Percentiles rank a stretch among this genome's conserved stretches.
phyloP scores from a whole-genome alignment of 1,140 invertebrate species.

The Philaenus spumarius region DNA sequence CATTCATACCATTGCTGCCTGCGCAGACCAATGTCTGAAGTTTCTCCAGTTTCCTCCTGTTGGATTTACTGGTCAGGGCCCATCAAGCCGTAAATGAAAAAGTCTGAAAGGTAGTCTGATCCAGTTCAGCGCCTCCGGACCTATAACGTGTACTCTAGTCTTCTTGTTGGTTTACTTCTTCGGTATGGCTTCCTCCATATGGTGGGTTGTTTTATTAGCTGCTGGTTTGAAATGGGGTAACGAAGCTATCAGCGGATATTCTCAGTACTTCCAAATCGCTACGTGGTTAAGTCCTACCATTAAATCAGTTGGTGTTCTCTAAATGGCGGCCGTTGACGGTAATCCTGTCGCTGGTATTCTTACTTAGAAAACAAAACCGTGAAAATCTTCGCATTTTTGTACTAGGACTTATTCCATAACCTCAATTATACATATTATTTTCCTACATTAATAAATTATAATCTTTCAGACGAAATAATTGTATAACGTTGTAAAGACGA shows the following conservation, averaged over 20 bases:
- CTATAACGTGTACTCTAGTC: constrained; percentile 72
- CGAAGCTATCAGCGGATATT: constrained; percentile 92
- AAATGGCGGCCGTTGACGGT: constrained; percentile 78
- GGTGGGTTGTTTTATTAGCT: constrained; percentile 93
- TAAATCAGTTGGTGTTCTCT: constrained; percentile 74
- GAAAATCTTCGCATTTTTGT: constrained; percentile 76
- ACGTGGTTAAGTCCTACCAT: constrained; percentile 83
- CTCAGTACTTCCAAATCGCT: constrained; percentile 86
- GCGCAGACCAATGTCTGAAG: too few species aligned
- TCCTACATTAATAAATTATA: too few species aligned
- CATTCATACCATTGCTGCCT: too few species aligned
- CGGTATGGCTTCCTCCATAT: constrained; percentile 88
- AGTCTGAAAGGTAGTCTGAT: constrained; percentile 48
- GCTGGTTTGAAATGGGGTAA: constrained; percentile 93
- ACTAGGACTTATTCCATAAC: too few species aligned
- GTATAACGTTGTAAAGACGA: too few species aligned
- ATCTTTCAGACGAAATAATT: too few species aligned
- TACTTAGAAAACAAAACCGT: constrained; percentile 78
- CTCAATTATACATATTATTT: too few species aligned
- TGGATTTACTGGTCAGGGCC: too few species aligned
- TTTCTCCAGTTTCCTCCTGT: too few species aligned
- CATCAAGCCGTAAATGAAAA: too few species aligned
- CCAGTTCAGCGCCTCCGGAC: constrained; percentile 53
- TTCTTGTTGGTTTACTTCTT: constrained; percentile 90
- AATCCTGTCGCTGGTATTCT: constrained; percentile 92